Percentiles rank a stretch among this genome's conserved stretches.
Evolutionary conservation across 2,113 vertebrate species (phyloP).

Genomic region (Nymphicus hollandicus): DNA sequence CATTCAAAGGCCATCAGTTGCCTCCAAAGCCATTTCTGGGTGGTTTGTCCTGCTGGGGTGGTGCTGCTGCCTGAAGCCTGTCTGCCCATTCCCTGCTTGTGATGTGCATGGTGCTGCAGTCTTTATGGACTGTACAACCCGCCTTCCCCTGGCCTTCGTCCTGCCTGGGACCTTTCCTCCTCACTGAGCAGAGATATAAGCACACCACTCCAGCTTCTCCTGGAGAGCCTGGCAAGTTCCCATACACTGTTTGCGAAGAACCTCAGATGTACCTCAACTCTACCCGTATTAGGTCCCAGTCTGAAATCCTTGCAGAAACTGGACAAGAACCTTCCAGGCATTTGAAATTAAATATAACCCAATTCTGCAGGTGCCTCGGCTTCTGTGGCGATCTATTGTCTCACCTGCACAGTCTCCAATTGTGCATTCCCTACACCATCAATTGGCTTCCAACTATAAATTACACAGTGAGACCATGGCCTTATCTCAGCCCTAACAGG

Average conservation of each 20-base stretch:
- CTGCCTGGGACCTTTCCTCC: not conserved
- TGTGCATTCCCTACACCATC: not conserved
- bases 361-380: not conserved
- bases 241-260: not conserved
- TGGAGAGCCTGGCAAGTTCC: not conserved
- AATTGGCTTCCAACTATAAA: not conserved
- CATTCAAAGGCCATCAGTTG: not conserved
- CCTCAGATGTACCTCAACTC: not conserved
- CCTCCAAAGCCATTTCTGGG: not conserved
- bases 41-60: not conserved
- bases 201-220: not conserved
- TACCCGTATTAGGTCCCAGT: not conserved
- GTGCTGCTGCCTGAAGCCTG: not conserved
- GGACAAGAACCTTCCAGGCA: not conserved
- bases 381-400: not conserved
- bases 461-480: not conserved
- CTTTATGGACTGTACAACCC: fast-evolving
- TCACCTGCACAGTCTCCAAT: fast-evolving
- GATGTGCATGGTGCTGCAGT: not conserved
- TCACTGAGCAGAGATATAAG: not conserved
- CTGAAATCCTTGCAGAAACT: not conserved
- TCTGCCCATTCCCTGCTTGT: not conserved
- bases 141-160: not conserved
- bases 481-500: not conserved
- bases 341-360: not conserved